Base-by-base conservation (phyloP, 2,888 invertebrate genomes). In the Drosophila siamana region DNA sequence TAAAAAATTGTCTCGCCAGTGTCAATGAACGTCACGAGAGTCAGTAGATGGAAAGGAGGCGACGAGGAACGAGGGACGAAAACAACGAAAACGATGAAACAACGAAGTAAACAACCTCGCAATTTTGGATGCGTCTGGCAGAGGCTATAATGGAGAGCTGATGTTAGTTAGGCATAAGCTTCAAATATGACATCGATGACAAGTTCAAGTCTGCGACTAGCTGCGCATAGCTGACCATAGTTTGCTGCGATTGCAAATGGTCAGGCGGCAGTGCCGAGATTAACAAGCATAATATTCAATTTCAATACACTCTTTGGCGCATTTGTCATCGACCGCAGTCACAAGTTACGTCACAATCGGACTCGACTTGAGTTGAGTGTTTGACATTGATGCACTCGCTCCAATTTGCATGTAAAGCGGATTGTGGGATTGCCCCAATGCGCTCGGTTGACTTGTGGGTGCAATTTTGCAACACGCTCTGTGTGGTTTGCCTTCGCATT, bases 381-480 rank as follows among this genome's bases (percentile, higher is more conserved):
- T 79, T 87, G 85, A 87, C 87, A 89, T 86, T 86, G 89, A 86
- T 87, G 86, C 78, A 80, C 65, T 77, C 83, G 89, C 88, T 89
- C 84, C 74, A 88, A 78, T 87, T 87, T 88, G 84, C 79, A 87
- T 87, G 61, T 86, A 70, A 88, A 80, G 54, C 73, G 76, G 67
- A 76, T 71, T 67, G 69, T 59, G 68, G 74, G 63, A 56, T 72
- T 73, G 69, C 56, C 71, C 52, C 52, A 61, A 47, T 40, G 36
- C 47, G 13, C 38, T 28, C 38, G 19, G 24, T 11, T 46, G n/a
- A 52, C 57, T 79, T 79, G 89, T 88, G 86, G 89, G 88, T 86
- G 89, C 65, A 52, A 62, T 86, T 69, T 70, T 55, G 88, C 80
- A 83, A 83, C 69, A 52, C 4, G 33, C 33, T 40, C 52, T 44